Percentiles rank a stretch among this genome's conserved stretches.
Conservation (phyloP, 53 echinoderm and acorn worm species). For the Stichopus horrens region DNA sequence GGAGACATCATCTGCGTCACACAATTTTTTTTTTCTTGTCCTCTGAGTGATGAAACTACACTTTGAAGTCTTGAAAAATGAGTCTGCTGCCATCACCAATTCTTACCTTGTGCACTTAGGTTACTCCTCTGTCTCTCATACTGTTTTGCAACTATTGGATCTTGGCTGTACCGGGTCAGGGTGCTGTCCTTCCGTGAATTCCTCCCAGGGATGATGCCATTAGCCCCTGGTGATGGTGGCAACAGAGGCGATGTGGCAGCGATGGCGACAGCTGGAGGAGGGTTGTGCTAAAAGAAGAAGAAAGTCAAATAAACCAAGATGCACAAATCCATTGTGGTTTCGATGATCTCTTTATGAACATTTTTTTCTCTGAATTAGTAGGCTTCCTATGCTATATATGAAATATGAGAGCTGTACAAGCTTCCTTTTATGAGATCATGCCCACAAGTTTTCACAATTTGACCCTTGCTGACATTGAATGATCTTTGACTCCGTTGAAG, state of each 20-base stretch:
- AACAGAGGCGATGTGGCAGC: not conserved
- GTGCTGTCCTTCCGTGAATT: conserved; percentile 71
- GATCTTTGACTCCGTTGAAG: too few relatives aligned
- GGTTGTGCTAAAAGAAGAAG: not conserved
- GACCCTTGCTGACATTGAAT: too few relatives aligned
- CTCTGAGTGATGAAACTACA: too few relatives aligned
- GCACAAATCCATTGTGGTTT: not conserved
- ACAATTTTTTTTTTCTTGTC: too few relatives aligned
- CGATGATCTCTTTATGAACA: too few relatives aligned
- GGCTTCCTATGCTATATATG: not conserved
- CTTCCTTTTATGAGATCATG: too few relatives aligned
- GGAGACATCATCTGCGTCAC: too few relatives aligned
- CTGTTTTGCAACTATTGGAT: conserved; percentile 61
- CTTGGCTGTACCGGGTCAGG: conserved; percentile 75
- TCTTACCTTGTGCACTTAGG: conserved; percentile 40
- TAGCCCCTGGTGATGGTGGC: conserved; percentile 48
- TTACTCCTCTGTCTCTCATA: conserved; percentile 75
- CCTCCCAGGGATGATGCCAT: not conserved
- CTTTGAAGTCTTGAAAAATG: too few relatives aligned
- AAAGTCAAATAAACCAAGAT: not conserved
- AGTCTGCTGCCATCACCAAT: too few relatives aligned
- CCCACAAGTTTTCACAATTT: too few relatives aligned
- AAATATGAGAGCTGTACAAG: not conserved
- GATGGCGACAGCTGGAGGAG: not conserved
- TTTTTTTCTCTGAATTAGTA: too few relatives aligned